Base-by-base conservation (phyloP, 2,888 invertebrate genomes). In the Graphium colonna region DNA sequence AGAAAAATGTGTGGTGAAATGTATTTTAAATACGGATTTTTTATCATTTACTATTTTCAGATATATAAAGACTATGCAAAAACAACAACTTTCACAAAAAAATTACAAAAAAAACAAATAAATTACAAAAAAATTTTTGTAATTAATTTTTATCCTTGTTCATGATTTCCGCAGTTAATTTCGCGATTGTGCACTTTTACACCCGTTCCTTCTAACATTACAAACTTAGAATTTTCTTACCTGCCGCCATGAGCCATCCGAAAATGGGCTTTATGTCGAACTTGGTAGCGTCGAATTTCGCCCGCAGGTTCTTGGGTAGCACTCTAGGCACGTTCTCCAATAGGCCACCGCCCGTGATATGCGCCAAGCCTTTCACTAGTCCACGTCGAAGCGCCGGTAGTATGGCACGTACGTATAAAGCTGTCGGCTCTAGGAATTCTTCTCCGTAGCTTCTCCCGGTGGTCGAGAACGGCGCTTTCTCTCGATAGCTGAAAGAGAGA, bases 271-370 rank as follows among this genome's bases (percentile, higher is more conserved):
- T 94, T 58, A 96, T 93, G 16, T 85, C 88, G 90, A 96, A 95
- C 58, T 91, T 92, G 0, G 79, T 82, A 16, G 96, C 95, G 75
- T 97, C 94, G 55, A 97, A 64, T 47, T 86, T 82, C 0, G 94
- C 95, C 31, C 91, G 92, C 17, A 94, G 79, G 7, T 91, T 85
- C 0, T 91, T 75, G 0, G 96, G 96, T 51, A 98, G 84, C 39
- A 98, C 92, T 57, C 98, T 91, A 0, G 95, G 95, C 44, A 98
- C 93, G 74, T 98, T 98, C 79, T 97, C 96, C 3, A 93, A 76
- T 1, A 99, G 86, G 0, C 99, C 98, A 0, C 98, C 97, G 0
- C 98, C 97, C 0, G 97, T 98, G 52, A 99, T 97, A 71, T 99
- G 98, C 0, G 97, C 97, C 61, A 97, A 91, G 0, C 94, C 97